Base-by-base conservation (phyloP, 2,113 vertebrate genomes). In the Dasyurus viverrinus region DNA sequence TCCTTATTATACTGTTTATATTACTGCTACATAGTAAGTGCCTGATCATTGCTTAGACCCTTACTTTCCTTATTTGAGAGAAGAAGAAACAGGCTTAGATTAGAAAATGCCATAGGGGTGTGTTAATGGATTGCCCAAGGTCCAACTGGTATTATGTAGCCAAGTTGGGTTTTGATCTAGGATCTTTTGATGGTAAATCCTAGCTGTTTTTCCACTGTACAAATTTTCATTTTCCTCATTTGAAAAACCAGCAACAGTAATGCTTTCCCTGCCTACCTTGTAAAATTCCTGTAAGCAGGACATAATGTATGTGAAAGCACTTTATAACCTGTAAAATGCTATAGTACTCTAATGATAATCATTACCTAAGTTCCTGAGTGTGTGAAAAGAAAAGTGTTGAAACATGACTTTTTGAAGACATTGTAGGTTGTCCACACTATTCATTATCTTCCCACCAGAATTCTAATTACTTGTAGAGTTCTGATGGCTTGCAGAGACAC, bases 251-350 rank as follows among this genome's bases (percentile, higher is more conserved):
- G 36, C 1, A 36, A 84, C 68, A 84, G 42, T 23, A 42, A 16
- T 23, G 19, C n/a, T 84, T 84, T 84, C 68, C 68, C 19, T 84
- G n/a, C 68, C n/a, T 84, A 84, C 68, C n/a, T 84, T 84, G n/a
- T 84, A 42, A 42, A 84, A 36, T 84, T 84, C 60, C 68, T 84
- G 68, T 84, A 36, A 84, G n/a, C 16, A 84, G 23, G 68, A 84
- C 68, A 84, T 84, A 84, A 84, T 84, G 68, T 84, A 42, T 84
- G 36, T 84, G 68, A 84, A 84, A 84, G 68, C 68, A 42, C 68
- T 84, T 84, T 84, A n/a, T 84, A 84, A 84, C 68, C 68, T 84
- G 68, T 84, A 84, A 84, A 84, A 42, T 84, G 68, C 68, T 84
- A 84, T 84, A 84, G 68, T n/a, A 42, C 68, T 84, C 68, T 84